A percentile compares a stretch with the other conserved stretches of the same genome.
Evolutionary conservation across 2,113 vertebrate species (phyloP).

Genomic region (Mionectes macconnelli): DNA sequence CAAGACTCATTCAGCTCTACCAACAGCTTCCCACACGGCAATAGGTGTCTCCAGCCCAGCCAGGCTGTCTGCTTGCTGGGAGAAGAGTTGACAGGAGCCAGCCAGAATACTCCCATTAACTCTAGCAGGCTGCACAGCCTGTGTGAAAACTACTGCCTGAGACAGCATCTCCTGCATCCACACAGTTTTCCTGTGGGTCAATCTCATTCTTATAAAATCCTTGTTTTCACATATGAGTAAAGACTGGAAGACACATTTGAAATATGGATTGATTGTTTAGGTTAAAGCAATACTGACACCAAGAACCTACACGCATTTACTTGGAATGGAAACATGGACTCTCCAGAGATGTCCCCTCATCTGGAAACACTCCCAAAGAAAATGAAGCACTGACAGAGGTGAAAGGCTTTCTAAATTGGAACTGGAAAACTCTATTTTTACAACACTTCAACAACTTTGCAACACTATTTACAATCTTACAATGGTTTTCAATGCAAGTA

Average conservation of each 20-base stretch:
- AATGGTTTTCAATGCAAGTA: background rate
- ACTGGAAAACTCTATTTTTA: background rate
- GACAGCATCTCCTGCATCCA: background rate
- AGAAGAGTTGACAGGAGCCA: background rate
- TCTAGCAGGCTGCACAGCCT: background rate
- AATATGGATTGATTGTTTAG: background rate
- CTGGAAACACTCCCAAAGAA: background rate
- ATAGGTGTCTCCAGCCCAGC: background rate
- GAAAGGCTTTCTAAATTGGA: background rate
- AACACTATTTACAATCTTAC: background rate
- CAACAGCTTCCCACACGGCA: background rate
- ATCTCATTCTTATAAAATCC: background rate
- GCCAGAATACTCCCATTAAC: background rate
- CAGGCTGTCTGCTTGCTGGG: background rate
- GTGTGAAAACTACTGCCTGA: background rate
- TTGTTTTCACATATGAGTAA: background rate
- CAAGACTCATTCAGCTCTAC: background rate
- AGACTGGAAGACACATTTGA: background rate
- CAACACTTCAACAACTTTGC: too few species aligned
- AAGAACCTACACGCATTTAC: background rate
- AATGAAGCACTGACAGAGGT: background rate
- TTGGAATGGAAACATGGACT: background rate
- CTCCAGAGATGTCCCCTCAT: background rate
- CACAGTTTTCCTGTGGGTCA: background rate
- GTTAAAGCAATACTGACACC: background rate